phyloP scores from a whole-genome alignment of 2,797 vertebrate species.

The Enteromius treurensis region DNA sequence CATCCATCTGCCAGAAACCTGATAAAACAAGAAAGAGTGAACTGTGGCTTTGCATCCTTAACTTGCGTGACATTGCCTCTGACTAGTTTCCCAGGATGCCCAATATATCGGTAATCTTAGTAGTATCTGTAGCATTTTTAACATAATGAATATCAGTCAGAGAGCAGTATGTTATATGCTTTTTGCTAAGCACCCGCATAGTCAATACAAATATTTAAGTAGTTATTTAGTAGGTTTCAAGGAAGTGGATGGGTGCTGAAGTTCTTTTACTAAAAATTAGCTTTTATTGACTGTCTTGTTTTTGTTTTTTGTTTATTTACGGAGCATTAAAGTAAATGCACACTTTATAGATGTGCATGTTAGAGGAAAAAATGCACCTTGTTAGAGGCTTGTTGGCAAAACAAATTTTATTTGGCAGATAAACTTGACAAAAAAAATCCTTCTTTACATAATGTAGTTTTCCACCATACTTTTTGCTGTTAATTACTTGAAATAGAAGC shows the following conservation, averaged over 20 bases:
- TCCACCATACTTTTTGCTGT: background rate
- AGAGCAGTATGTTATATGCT: background rate
- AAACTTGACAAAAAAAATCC: background rate
- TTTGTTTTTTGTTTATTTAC: background rate
- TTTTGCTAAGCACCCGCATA: background rate
- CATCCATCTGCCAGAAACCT: constrained; percentile 34
- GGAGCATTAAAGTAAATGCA: background rate
- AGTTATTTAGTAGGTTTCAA: background rate
- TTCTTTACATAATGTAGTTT: background rate
- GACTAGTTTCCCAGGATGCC: background rate
- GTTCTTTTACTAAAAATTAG: background rate
- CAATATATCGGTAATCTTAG: background rate
- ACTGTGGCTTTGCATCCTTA: background rate
- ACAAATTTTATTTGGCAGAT: background rate
- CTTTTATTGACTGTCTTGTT: background rate
- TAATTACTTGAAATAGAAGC: background rate
- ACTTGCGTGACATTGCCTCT: background rate
- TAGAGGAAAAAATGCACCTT: background rate
- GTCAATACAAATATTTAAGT: background rate
- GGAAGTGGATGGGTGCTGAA: background rate
- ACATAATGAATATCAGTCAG: background rate
- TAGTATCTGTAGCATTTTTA: background rate
- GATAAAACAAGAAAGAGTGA: background rate
- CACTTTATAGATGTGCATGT: background rate
- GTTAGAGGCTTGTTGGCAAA: background rate